Evolutionary conservation across 2,888 invertebrate genomes (phyloP).

Genomic region (Isotomurus palustris): DNA sequence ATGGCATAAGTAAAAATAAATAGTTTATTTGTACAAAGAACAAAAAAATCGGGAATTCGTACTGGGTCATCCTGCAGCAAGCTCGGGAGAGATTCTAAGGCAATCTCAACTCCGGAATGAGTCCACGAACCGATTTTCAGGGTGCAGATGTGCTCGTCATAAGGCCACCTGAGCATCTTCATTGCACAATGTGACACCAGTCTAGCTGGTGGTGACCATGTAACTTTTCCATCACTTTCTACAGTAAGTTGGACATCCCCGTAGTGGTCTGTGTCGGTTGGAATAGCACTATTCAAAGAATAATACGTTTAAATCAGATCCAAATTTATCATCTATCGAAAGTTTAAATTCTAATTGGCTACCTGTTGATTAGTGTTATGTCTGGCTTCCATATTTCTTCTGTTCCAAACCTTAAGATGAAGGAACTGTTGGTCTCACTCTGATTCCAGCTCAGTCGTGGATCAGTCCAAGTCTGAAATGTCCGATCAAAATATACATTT

Average conservation of each 20-base stretch:
- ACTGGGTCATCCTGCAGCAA: not conserved
- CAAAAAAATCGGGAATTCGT: not conserved
- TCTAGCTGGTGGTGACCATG: slow-evolving; percentile 66
- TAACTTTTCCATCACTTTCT: slow-evolving; percentile 51
- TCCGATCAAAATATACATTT: slow-evolving; percentile 9
- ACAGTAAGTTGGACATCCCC: slow-evolving; percentile 58
- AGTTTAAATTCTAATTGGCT: slow-evolving; percentile 9
- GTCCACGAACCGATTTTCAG: slow-evolving; percentile 72
- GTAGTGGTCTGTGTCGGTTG: slow-evolving; percentile 59
- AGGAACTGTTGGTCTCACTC: slow-evolving; percentile 62
- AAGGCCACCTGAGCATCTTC: slow-evolving; percentile 71
- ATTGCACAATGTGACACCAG: slow-evolving; percentile 62
- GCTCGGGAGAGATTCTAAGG: slow-evolving; percentile 43
- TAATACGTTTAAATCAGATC: not conserved
- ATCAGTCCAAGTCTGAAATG: slow-evolving; percentile 66
- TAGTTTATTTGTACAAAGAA: not conserved
- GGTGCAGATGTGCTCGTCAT: slow-evolving; percentile 63
- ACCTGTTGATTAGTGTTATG: slow-evolving; percentile 62
- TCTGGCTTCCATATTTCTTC: slow-evolving; percentile 77
- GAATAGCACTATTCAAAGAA: slow-evolving; percentile 55
- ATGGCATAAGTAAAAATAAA: not conserved
- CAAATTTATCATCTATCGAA: slow-evolving; percentile 29
- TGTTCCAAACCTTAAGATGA: slow-evolving; percentile 60
- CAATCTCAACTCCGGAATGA: slow-evolving; percentile 59
- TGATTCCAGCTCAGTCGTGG: slow-evolving; percentile 69